These are phyloP conservation scores for Anolis sagrei DNA, from an alignment of 2,113 vertebrate genomes.

Conservation along the genomic window DNA sequence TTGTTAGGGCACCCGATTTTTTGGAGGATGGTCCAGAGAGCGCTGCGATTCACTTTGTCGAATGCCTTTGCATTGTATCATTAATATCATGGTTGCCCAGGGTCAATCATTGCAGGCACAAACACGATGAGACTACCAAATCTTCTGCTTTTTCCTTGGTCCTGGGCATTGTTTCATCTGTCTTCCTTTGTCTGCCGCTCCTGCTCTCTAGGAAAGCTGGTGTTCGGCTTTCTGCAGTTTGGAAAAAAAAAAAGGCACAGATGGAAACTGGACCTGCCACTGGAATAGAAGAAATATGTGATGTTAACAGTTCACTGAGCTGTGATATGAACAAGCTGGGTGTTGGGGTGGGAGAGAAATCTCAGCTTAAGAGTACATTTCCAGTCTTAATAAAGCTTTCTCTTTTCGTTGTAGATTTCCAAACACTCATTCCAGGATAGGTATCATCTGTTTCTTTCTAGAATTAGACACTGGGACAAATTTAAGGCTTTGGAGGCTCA, in stretches of 20 bases:
- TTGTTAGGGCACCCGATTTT: no score
- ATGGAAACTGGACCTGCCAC: conserved; percentile 58
- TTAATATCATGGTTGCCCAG: no score
- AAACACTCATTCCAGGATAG: conserved; percentile 64
- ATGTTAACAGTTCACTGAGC: conserved; percentile 82
- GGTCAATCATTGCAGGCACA: no score
- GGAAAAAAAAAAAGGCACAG: conserved; percentile 54
- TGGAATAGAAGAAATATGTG: conserved; percentile 80
- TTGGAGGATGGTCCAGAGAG: no score
- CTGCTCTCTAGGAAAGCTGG: conserved; percentile 55
- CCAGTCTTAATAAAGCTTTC: conserved; percentile 77
- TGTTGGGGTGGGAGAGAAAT: conserved; percentile 72
- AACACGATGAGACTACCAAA: no score
- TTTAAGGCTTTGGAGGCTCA: conserved; percentile 52
- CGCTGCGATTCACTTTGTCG: no score
- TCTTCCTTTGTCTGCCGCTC: neutral
- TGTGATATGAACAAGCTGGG: conserved; percentile 82
- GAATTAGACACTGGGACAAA: conserved; percentile 69
- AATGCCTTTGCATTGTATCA: no score
- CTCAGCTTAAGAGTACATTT: conserved; percentile 71
- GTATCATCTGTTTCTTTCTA: conserved; percentile 64
- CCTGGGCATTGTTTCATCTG: neutral
- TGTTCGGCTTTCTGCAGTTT: conserved; percentile 73
- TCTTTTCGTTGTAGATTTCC: conserved; percentile 73
- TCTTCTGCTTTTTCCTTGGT: no score